A percentile compares a stretch with the other conserved stretches of the same genome.
Evolutionary conservation across 2,888 invertebrate genomes (phyloP).

Genomic region (Oxytorus armatus): DNA sequence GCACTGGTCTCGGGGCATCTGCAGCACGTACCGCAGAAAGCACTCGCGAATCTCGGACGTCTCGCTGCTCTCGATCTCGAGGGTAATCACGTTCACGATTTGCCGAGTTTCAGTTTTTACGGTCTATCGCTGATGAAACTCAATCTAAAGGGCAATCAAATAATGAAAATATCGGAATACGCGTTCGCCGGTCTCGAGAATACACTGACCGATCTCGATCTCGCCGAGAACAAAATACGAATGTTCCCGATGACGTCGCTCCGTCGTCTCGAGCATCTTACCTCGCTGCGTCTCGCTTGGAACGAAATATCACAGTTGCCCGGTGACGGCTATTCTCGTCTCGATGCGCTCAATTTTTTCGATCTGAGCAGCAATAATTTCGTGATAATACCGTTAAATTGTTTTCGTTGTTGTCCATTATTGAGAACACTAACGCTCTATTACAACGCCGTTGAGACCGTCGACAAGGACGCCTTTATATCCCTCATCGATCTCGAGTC

Average conservation of each 20-base stretch:
- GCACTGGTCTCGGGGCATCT: constrained; percentile 91
- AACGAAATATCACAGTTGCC: constrained; percentile 88
- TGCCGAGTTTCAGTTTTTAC: constrained; percentile 95
- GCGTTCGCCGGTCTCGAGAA: constrained; percentile 93
- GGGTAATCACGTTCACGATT: constrained; percentile 92
- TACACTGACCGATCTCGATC: constrained; percentile 92
- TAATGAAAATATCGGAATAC: constrained; percentile 92
- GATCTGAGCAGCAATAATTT: constrained; percentile 95
- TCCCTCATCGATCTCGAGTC: constrained; percentile 91
- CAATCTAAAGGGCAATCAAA: constrained; percentile 93
- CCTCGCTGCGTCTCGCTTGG: constrained; percentile 88
- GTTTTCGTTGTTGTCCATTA: constrained; percentile 92
- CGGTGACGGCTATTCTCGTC: constrained; percentile 89
- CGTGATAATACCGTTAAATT: constrained; percentile 90
- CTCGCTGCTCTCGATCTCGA: constrained; percentile 92
- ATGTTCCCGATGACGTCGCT: constrained; percentile 93
- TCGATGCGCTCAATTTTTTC: constrained; percentile 90
- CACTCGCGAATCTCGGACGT: constrained; percentile 89
- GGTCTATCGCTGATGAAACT: constrained; percentile 93
- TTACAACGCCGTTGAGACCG: constrained; percentile 92
- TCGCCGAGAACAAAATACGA: constrained; percentile 94
- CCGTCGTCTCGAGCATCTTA: constrained; percentile 89
- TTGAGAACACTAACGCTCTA: constrained; percentile 92
- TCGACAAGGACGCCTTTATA: constrained; percentile 92
- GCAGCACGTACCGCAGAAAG: constrained; percentile 91